A percentile compares a stretch with the other conserved stretches of the same genome.
phyloP scores from a whole-genome alignment of 2,797 vertebrate species.

The Loriculus beryllinus region DNA sequence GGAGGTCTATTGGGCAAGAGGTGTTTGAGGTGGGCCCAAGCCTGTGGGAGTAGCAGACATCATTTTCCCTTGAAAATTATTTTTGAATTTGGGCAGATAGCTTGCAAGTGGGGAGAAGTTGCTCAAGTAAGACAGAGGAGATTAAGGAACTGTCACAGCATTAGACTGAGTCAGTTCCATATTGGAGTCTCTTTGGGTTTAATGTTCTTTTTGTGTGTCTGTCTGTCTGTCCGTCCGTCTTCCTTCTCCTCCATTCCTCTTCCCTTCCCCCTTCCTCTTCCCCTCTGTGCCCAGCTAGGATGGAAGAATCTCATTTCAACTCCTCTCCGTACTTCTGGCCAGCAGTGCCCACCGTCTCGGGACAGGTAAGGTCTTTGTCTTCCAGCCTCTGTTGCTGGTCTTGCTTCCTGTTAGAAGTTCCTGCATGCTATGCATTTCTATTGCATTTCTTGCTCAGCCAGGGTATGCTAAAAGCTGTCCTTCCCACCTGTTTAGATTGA shows the following conservation, averaged over 20 bases:
- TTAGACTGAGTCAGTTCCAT: slow-evolving; percentile 50
- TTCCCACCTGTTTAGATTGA: slow-evolving; percentile 82
- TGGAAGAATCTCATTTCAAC: slow-evolving; percentile 99
- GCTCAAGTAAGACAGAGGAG: not conserved
- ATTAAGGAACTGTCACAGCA: slow-evolving; percentile 38
- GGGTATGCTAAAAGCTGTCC: not conserved
- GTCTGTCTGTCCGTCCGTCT: not conserved
- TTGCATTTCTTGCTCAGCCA: not conserved
- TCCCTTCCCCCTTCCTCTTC: slow-evolving; percentile 41
- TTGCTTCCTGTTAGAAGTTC: not conserved
- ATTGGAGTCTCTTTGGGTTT: slow-evolving; percentile 27
- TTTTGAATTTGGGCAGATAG: not conserved
- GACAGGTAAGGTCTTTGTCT: slow-evolving; percentile 83
- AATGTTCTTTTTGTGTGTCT: slow-evolving; percentile 21
- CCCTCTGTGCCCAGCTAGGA: slow-evolving; percentile 78
- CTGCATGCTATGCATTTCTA: not conserved
- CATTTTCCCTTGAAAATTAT: not conserved
- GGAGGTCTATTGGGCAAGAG: not conserved
- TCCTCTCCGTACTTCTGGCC: slow-evolving; percentile 98
- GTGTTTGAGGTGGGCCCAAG: not conserved
- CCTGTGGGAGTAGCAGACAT: not conserved
- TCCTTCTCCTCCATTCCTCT: slow-evolving; percentile 4
- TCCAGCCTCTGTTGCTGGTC: not conserved
- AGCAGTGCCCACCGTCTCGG: slow-evolving; percentile 89
- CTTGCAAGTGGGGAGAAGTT: not conserved